A percentile compares a stretch with the other conserved stretches of the same genome.
Conservation (phyloP, 1,140 invertebrate species). For the Adelges cooleyi region DNA sequence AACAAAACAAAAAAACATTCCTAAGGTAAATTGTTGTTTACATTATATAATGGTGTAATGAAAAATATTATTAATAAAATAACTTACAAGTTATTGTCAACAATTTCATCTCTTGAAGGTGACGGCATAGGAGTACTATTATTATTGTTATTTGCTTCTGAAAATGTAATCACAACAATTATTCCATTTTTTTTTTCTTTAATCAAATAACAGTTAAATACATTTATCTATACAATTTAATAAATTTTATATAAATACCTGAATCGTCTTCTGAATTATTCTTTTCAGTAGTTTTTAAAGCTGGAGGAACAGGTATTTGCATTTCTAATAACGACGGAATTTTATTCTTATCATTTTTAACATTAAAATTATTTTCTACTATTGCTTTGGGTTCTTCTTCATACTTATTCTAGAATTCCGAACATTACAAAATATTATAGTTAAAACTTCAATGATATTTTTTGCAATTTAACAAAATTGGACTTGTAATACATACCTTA, state of each 20-base stretch:
- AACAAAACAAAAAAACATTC: too few relatives aligned
- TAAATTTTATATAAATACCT: not conserved
- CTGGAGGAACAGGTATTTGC: conserved; percentile 14
- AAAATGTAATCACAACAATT: not conserved
- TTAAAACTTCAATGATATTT: too few relatives aligned
- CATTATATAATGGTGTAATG: too few relatives aligned
- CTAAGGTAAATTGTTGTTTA: too few relatives aligned
- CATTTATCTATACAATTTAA: not conserved
- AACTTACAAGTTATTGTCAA: conserved; percentile 9
- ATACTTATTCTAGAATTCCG: not conserved
- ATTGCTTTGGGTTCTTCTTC: not conserved
- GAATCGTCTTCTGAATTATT: not conserved
- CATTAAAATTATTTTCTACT: conserved; percentile 3
- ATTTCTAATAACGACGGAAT: conserved; percentile 24
- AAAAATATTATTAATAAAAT: too few relatives aligned
- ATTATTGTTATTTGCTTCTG: conserved; percentile 12
- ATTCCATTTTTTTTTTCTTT: too few relatives aligned
- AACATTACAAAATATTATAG: not conserved
- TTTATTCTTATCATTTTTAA: conserved; percentile 12
- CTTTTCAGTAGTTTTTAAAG: conserved; percentile 16
- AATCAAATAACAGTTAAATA: not conserved
- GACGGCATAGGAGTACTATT: conserved; percentile 23
- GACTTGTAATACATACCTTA: too few relatives aligned
- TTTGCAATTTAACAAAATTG: too few relatives aligned
- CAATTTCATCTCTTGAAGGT: conserved; percentile 4